Base-by-base conservation (phyloP, 37 sponge, comb jelly and placozoan species). In the Sycon ciliatum region DNA sequence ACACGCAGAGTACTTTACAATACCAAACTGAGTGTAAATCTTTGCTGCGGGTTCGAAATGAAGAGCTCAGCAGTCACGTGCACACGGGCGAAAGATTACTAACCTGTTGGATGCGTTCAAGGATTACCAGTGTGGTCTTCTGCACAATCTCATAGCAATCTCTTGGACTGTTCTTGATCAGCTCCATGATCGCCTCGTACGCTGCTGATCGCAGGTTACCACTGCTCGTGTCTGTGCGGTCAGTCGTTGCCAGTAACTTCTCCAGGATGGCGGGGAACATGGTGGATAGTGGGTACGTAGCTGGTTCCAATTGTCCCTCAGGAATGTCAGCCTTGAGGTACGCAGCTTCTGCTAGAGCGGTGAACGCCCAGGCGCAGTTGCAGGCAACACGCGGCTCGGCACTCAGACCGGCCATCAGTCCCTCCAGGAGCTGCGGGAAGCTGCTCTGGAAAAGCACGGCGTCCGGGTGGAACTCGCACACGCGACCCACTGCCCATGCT, bases 281-380 rank as follows among this genome's bases (percentile, higher is more conserved):
- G 32, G 81, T 1, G 0, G 90, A 89, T 30, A 98, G 88, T 28
- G 76, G 69, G 58, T 83, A 93, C 0, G 91, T 98, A 0, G 36
- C 38, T 4, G 96, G 96, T 0, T 78, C 82, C 13, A 80, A 78
- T 0, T 89, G 85, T 23, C 77, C 81, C 0, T 42, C 82, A 31
- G 60, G 27, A 5, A 66, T 24, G 0, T 71, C 75, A 22, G 84
- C 89, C 1, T 40, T 46, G 0, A 89, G 91, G 77, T 83, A 85
- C 0, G 99, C 99, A 28, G 99, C 90, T 70, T 98, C 99, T 0
- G 86, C 90, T 30, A 98, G 82, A 1, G 99, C 92, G 24, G 94
- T 84, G 55, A 98, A 79, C 0, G 99, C 99, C 99, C 99, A 98
- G 58, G 94, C 92, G 32, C 80, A 80, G 49, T 98, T 98, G 64